Conservation (phyloP, 2,888 invertebrate genomes). For the Ormyrus labotus region DNA sequence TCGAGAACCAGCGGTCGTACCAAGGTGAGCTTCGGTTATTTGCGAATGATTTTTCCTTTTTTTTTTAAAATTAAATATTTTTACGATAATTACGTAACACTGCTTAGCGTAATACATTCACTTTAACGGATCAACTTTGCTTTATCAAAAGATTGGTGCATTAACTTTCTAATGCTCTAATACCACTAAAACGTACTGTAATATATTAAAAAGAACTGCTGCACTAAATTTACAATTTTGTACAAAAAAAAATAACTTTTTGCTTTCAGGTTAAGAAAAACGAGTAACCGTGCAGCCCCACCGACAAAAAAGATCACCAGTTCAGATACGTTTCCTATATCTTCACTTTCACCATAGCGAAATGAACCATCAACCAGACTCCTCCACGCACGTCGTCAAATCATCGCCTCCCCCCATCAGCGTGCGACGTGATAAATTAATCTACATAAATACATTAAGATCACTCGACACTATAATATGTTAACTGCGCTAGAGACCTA, state of each 20-base stretch:
- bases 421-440: not conserved
- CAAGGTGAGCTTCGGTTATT: constrained; percentile 34
- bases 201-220: too few species aligned
- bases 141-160: too few species aligned
- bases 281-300: constrained; percentile 8
- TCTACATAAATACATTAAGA: not conserved
- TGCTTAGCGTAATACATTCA: too few species aligned
- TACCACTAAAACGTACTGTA: too few species aligned
- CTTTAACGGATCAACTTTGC: too few species aligned
- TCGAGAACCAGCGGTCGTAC: constrained; percentile 58
- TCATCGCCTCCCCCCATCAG: not conserved
- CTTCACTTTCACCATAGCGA: not conserved
- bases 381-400: not conserved
- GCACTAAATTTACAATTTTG: too few species aligned
- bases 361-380: constrained; percentile 6
- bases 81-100: too few species aligned
- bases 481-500: not conserved
- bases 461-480: not conserved
- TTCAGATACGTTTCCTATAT: not conserved
- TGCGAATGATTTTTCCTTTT: not conserved
- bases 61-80: not conserved
- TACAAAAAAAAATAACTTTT: not conserved
- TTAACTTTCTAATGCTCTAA: too few species aligned
- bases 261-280: constrained; percentile 45
- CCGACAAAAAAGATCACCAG: constrained; percentile 22